These are phyloP conservation scores for Leptopterna dolabrata DNA, from an alignment of 2,888 invertebrate genomes.

Conservation along the genomic window DNA sequence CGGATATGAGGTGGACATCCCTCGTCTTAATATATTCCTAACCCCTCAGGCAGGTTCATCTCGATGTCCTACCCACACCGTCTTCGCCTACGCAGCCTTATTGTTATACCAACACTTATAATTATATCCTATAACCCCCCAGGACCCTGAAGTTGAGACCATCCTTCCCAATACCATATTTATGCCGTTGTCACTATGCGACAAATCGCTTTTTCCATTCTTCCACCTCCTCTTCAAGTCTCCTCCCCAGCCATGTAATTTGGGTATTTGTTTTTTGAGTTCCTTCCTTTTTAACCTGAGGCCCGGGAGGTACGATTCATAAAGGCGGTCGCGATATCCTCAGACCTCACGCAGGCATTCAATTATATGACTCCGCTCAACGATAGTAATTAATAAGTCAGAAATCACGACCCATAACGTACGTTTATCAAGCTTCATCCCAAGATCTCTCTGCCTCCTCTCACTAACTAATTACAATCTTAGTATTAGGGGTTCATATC, in stretches of 20 bases:
- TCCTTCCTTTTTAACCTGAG: not conserved
- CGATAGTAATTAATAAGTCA: constrained; percentile 35
- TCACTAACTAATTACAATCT: constrained; percentile 29
- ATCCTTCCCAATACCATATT: constrained; percentile 38
- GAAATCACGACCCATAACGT: constrained; percentile 21
- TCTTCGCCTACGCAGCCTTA: constrained; percentile 49
- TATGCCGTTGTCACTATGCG: constrained; percentile 50
- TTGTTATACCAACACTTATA: constrained; percentile 54
- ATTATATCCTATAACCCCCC: constrained; percentile 27
- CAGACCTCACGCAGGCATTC: constrained; percentile 47
- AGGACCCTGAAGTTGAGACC: not conserved
- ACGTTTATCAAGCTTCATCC: constrained; percentile 5
- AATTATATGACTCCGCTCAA: constrained; percentile 38
- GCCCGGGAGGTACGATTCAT: constrained; percentile 45
- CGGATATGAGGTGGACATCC: constrained; percentile 53
- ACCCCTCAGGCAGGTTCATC: constrained; percentile 49
- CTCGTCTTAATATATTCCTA: constrained; percentile 46
- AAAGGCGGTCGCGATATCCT: constrained; percentile 43
- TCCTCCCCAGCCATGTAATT: constrained; percentile 23
- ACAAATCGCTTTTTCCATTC: constrained; percentile 46
- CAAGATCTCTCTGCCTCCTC: not conserved
- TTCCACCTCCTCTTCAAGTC: not conserved
- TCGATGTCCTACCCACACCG: constrained; percentile 43
- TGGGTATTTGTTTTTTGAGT: constrained; percentile 37
- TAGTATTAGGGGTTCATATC: not conserved